phyloP scores from a whole-genome alignment of 2,113 vertebrate species.

The Ceratotherium simum region DNA sequence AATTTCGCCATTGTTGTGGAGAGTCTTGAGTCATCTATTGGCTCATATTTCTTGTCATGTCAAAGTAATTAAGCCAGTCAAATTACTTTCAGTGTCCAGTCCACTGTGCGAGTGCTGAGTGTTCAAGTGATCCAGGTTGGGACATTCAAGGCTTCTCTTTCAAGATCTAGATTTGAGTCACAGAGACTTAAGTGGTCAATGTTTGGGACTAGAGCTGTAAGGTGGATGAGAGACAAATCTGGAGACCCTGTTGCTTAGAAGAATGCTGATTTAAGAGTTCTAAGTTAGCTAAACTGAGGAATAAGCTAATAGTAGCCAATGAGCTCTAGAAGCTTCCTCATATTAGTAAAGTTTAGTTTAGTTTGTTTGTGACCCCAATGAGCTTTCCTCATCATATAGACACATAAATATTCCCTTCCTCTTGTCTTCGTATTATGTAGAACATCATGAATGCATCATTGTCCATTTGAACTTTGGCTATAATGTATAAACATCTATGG shows the following conservation, averaged over 20 bases:
- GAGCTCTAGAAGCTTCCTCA: not conserved
- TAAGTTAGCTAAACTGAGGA: not conserved
- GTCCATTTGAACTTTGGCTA: not conserved
- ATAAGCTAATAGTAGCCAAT: not conserved
- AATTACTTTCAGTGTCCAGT: not conserved
- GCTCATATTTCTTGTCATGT: not conserved
- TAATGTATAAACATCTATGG: not conserved
- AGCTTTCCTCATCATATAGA: not conserved
- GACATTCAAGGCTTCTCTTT: not conserved
- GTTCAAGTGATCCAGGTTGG: not conserved
- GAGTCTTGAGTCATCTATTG: not conserved
- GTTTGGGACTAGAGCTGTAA: not conserved
- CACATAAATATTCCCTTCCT: not conserved
- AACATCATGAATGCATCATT: not conserved
- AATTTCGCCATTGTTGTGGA: not conserved
- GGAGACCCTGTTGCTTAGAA: not conserved
- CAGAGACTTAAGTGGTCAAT: not conserved
- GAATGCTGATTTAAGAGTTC: not conserved
- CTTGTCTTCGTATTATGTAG: not conserved
- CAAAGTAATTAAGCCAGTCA: accelerated
- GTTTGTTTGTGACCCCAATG: not conserved
- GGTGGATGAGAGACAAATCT: not conserved
- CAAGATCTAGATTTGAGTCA: not conserved
- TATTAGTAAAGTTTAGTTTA: not conserved
- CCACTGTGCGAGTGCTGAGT: not conserved